Evolutionary conservation across 2,797 vertebrate species (phyloP), one percentile per base, ranked within the genome.

Genomic region (Furcifer pardalis): DNA sequence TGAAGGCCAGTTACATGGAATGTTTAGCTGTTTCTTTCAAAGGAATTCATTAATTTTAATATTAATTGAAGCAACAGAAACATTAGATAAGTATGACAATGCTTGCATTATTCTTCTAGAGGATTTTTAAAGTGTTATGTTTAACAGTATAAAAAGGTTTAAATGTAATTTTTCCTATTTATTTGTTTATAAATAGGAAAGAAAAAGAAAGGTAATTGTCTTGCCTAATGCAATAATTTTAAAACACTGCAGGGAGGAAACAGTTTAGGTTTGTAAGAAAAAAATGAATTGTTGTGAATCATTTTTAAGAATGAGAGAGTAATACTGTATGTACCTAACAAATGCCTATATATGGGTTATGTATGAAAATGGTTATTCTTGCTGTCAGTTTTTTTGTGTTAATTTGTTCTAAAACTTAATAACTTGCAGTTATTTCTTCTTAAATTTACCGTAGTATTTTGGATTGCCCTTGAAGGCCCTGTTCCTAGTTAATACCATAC

Each of bases 391-490:
- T 78, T n/a, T 62, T 88, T 83, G 17, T 32, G 87, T 66, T 17
- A 89, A 85, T 77, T 90, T 71, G 25, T 65, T 85, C 65, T 81
- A 32, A 56, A 60, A 13, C 35, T 83, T 37, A 59, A 27, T 35
- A 69, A 69, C 35, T 42, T 77, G 49, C 3, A 59, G 30, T 30
- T 77, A 17, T 32, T 13, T 37, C 17, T n/a, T 73, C 68, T 87
- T 73, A 35, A 89, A 15, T 27, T 62, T 42, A n/a, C n/a, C n/a
- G n/a, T n/a, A 88, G 63, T 72, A 78, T 91, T 90, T 89, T 91
- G 82, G 84, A 79, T 83, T 73, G 32, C 87, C 88, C 56, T 0
- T 0, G 89, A 30, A 84, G 56, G 25, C 56, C 76, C 15, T 44
- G 84, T 89, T 88, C 86, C 77, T 65, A 81, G 89, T 90, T 44